These are phyloP conservation scores for Enteromius anoplus DNA, from an alignment of 2,797 vertebrate genomes.

Conservation along the genomic window DNA sequence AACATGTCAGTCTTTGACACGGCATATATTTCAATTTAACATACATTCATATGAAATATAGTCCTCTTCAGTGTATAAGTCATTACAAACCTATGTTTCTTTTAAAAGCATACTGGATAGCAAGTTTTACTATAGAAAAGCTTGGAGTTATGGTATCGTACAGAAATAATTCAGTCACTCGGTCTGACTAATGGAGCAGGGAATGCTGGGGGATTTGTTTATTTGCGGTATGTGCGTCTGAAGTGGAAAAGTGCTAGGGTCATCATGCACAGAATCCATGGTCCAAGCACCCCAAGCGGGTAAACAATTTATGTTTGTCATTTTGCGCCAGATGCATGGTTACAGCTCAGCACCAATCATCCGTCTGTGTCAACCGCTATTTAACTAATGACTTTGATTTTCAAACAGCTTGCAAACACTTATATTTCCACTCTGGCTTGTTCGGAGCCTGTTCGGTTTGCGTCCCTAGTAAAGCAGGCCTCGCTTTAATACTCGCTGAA, in stretches of 20 bases:
- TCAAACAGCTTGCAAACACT: slow-evolving; percentile 19
- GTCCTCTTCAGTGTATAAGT: slow-evolving; percentile 84
- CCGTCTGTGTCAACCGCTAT: not conserved
- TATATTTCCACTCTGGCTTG: slow-evolving; percentile 25
- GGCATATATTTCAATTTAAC: slow-evolving; percentile 81
- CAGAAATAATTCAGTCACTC: slow-evolving; percentile 70
- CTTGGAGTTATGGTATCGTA: slow-evolving; percentile 71
- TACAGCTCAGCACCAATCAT: slow-evolving; percentile 12
- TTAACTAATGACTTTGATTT: not conserved
- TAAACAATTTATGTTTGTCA: slow-evolving; percentile 42
- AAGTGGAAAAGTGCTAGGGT: slow-evolving; percentile 81
- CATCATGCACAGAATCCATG: slow-evolving; percentile 71
- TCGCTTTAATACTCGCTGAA: slow-evolving; percentile 45
- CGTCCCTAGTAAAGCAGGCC: slow-evolving; percentile 39
- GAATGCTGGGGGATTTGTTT: slow-evolving; percentile 59
- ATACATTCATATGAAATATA: slow-evolving; percentile 85
- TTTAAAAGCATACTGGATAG: slow-evolving; percentile 68
- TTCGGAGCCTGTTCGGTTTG: slow-evolving; percentile 33
- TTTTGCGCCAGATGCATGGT: slow-evolving; percentile 26
- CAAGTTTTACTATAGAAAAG: slow-evolving; percentile 73
- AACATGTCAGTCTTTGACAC: slow-evolving; percentile 70
- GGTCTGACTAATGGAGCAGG: slow-evolving; percentile 67
- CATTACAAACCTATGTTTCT: slow-evolving; percentile 80
- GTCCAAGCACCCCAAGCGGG: slow-evolving; percentile 65
- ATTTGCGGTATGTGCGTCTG: slow-evolving; percentile 74